Conservation (phyloP, 2,113 vertebrate species). For the Platycercus adscitus region DNA sequence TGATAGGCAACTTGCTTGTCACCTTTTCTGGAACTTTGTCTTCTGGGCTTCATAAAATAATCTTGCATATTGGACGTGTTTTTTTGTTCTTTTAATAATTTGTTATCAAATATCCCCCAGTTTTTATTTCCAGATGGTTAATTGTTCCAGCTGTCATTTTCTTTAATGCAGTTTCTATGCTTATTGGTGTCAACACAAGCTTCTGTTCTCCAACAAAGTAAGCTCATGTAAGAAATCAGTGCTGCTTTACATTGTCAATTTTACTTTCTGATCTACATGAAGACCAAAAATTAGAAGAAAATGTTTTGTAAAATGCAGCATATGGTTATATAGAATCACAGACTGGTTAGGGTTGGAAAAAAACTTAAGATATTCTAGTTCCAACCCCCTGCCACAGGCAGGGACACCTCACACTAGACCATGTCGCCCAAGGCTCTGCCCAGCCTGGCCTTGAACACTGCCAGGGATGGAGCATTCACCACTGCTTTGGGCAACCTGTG, state of each 20-base stretch:
- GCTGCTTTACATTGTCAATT: neutral
- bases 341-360: neutral
- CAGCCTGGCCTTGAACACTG: neutral
- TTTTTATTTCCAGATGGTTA: neutral
- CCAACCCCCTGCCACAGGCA: neutral
- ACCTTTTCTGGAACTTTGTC: neutral
- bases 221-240: neutral
- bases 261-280: neutral
- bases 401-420: neutral
- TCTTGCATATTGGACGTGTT: neutral
- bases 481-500: neutral
- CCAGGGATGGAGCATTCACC: neutral
- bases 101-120: neutral
- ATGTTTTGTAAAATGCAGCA: neutral
- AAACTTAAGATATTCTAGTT: neutral
- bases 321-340: neutral
- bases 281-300: neutral
- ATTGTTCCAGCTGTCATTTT: neutral
- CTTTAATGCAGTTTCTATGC: neutral
- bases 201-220: neutral
- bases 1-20: neutral
- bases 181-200: neutral
- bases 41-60: neutral
- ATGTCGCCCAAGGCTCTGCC: neutral
- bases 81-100: neutral